Percentiles rank a stretch among this genome's conserved stretches.
phyloP scores from a whole-genome alignment of 1,140 invertebrate genomes.

The Steinernema feltiae region DNA sequence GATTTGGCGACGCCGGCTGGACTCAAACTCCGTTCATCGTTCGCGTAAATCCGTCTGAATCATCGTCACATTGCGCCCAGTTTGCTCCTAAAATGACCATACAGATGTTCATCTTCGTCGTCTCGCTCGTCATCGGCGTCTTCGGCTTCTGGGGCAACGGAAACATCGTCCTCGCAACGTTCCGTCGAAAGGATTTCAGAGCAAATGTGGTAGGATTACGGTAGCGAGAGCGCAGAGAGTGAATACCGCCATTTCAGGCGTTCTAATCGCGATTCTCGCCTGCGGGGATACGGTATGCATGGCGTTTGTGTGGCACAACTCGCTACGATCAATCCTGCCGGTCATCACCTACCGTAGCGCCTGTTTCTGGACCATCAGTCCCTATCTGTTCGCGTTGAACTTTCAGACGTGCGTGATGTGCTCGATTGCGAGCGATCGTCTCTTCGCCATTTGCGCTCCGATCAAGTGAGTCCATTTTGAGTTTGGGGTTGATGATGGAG shows the following conservation, averaged over 20 bases:
- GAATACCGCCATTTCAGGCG: background rate
- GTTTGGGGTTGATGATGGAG: too few relatives aligned
- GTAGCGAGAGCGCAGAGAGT: background rate
- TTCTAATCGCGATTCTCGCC: background rate
- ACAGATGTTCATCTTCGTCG: background rate
- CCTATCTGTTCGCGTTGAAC: background rate
- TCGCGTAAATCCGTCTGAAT: too few relatives aligned
- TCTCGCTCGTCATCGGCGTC: background rate
- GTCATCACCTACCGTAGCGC: background rate
- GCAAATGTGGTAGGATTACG: background rate
- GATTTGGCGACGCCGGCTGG: too few relatives aligned
- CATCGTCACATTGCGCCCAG: too few relatives aligned
- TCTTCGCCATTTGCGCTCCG: background rate
- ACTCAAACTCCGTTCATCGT: too few relatives aligned
- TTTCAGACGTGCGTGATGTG: background rate
- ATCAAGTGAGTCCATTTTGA: background rate
- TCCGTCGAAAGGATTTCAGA: background rate
- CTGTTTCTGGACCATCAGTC: background rate
- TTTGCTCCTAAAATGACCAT: too few relatives aligned
- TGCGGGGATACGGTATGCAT: background rate
- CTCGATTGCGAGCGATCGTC: background rate
- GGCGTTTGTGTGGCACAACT: background rate
- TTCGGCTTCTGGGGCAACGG: constrained; percentile 1
- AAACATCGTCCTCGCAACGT: background rate
- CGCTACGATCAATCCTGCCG: background rate